Conservation (phyloP, 2,797 vertebrate species). For the Emydoidea blandingii region DNA sequence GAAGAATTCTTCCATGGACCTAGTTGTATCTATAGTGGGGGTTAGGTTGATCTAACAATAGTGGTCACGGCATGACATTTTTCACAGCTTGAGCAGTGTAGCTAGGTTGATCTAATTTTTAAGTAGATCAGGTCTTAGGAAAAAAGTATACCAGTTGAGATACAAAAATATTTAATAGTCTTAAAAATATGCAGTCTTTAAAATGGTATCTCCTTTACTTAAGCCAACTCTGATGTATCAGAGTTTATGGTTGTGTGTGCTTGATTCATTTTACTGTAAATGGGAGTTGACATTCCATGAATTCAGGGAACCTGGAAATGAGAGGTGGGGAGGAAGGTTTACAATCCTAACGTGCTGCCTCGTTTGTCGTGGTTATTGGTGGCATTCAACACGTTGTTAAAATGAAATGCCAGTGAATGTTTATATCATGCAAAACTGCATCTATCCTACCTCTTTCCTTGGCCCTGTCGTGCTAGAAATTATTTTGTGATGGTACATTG, state of each 20-base stretch:
- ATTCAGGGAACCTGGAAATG: background rate
- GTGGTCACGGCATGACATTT: too few relatives aligned
- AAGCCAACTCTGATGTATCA: too few relatives aligned
- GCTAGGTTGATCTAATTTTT: too few relatives aligned
- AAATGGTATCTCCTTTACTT: too few relatives aligned
- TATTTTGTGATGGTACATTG: background rate
- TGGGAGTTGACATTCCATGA: background rate
- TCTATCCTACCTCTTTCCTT: accelerated
- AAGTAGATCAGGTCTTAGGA: too few relatives aligned
- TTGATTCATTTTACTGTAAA: background rate
- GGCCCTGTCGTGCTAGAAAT: background rate
- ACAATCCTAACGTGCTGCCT: background rate
- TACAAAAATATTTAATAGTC: too few relatives aligned
- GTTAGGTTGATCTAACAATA: too few relatives aligned
- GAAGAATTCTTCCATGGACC: too few relatives aligned
- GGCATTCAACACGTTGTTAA: background rate
- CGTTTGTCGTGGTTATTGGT: background rate
- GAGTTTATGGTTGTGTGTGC: background rate
- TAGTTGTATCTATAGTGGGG: too few relatives aligned
- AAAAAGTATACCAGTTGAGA: too few relatives aligned
- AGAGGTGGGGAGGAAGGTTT: background rate
- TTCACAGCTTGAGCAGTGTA: too few relatives aligned
- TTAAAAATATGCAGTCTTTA: too few relatives aligned
- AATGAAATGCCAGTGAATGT: background rate
- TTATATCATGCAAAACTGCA: background rate